These are phyloP conservation scores for Drosophila borealis DNA, from an alignment of 2,888 invertebrate species.

Conservation along the genomic window DNA sequence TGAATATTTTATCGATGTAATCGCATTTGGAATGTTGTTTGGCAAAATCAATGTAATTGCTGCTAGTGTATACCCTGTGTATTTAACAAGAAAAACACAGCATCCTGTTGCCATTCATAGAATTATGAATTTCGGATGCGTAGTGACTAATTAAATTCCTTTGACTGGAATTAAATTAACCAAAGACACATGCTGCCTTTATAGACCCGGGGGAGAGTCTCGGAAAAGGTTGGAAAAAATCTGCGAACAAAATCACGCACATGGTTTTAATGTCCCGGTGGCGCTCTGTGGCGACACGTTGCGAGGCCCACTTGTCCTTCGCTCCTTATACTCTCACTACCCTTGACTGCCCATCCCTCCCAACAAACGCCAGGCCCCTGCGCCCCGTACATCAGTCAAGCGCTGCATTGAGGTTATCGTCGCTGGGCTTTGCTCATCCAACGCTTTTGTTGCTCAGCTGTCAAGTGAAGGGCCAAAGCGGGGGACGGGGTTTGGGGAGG, in stretches of 20 bases:
- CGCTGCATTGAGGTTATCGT: conserved; percentile 48
- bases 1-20: not conserved
- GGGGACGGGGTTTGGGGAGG: not conserved
- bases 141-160: conserved; percentile 61
- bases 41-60: not conserved
- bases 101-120: conserved; percentile 1
- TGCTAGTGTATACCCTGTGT: not conserved
- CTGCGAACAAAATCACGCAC: conserved; percentile 69
- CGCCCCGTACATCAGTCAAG: conserved; percentile 12
- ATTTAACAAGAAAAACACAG: not conserved
- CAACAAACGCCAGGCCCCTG: not conserved
- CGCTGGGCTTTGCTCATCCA: conserved; percentile 30
- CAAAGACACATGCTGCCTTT: conserved; percentile 22
- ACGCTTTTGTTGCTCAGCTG: conserved; percentile 50
- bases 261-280: conserved; percentile 59
- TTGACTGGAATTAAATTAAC: conserved; percentile 67
- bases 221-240: conserved; percentile 33
- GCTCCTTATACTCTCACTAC: conserved; percentile 1
- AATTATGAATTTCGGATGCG: conserved; percentile 40
- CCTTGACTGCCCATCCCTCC: conserved; percentile 2
- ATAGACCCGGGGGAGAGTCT: conserved; percentile 13
- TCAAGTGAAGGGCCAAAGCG: conserved; percentile 38
- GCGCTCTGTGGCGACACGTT: conserved; percentile 42
- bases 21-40: not conserved
- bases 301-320: conserved; percentile 10